These are phyloP conservation scores for Dolichallabes microphthalmus DNA, from an alignment of 2,113 vertebrate genomes.

Conservation along the genomic window DNA sequence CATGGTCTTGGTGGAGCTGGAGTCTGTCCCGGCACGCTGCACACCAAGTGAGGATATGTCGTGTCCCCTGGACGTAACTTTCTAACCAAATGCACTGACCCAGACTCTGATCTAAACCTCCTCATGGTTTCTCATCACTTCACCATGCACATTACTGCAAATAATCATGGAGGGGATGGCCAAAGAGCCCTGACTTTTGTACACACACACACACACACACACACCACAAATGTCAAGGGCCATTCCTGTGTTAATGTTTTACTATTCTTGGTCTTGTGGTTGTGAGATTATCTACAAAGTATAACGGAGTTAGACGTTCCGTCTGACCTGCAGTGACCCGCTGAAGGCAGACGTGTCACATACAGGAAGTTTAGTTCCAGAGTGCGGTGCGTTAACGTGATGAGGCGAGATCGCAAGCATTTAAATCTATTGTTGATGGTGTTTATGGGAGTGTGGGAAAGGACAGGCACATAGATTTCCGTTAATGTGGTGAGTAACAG, in stretches of 20 bases:
- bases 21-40: not conserved
- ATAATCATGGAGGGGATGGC: too few relatives aligned
- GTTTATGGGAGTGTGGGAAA: not conserved
- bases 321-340: not conserved
- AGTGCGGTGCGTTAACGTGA: not conserved
- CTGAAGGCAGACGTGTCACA: too few relatives aligned
- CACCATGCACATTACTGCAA: not conserved
- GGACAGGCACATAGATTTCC: slow-evolving; percentile 3
- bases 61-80: not conserved
- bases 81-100: not conserved
- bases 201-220: not conserved
- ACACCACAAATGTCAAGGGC: not conserved
- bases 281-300: not conserved
- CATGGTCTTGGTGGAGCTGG: not conserved
- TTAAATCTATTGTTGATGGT: not conserved
- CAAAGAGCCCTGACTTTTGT: too few relatives aligned
- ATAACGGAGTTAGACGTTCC: not conserved
- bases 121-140: not conserved
- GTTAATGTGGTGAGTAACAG: slow-evolving; percentile 2
- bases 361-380: not conserved
- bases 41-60: not conserved
- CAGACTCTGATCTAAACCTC: not conserved
- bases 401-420: not conserved
- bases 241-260: not conserved
- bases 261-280: not conserved